Percentiles rank a stretch among this genome's conserved stretches.
Conservation (phyloP, 2,888 invertebrate species). For the Erebia epiphron region DNA sequence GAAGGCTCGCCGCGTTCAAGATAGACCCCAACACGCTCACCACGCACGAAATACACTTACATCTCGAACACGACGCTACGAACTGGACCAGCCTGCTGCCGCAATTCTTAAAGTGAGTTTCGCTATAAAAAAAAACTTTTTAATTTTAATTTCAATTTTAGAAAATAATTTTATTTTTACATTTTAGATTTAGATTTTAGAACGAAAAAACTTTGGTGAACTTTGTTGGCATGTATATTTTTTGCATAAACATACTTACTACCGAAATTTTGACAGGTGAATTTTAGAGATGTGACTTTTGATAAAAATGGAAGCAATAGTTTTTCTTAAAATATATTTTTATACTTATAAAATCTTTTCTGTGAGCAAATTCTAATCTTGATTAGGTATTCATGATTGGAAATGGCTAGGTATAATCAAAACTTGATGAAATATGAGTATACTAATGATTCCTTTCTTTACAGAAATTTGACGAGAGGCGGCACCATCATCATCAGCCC, state of each 20-base stretch:
- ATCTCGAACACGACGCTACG: constrained; percentile 92
- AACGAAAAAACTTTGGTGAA: no score
- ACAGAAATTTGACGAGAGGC: constrained; percentile 92
- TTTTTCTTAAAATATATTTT: neutral
- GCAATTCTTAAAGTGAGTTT: constrained; percentile 94
- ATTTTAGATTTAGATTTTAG: neutral
- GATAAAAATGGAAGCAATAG: neutral
- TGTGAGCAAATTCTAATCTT: no score
- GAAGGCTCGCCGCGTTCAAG: constrained; percentile 91
- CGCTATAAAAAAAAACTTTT: no score
- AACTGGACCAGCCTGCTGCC: constrained; percentile 94
- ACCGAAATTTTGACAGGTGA: neutral
- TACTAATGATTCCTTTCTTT: constrained; percentile 44
- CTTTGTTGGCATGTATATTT: neutral
- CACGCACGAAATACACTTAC: constrained; percentile 95
- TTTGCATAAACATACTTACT: neutral
- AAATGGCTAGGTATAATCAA: neutral
- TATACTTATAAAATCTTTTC: neutral
- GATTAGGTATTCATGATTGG: neutral
- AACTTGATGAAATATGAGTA: neutral
- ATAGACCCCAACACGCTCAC: constrained; percentile 94
- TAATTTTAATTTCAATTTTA: neutral
- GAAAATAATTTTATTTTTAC: neutral
- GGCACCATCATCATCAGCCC: constrained; percentile 95
- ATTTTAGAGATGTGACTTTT: neutral